Evolutionary conservation across 2,888 invertebrate genomes (phyloP).

Genomic region (Pterostichus madidus): DNA sequence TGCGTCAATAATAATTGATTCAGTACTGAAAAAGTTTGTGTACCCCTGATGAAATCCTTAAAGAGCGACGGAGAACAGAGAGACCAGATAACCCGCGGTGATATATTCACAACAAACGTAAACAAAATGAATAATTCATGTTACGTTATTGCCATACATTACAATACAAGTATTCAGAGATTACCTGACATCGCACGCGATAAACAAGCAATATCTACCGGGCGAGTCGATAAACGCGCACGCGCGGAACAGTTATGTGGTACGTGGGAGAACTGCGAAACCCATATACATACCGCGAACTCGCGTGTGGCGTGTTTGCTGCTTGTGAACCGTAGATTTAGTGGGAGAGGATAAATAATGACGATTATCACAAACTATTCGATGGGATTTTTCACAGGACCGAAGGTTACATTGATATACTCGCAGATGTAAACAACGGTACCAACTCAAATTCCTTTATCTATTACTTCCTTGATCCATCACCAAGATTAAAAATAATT

Average conservation of each 20-base stretch:
- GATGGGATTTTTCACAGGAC: constrained; percentile 2
- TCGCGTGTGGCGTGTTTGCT: too few relatives aligned
- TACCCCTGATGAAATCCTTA: constrained; percentile 36
- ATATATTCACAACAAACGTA: constrained; percentile 71
- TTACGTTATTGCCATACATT: constrained; percentile 68
- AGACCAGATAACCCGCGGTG: constrained; percentile 69
- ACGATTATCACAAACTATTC: constrained; percentile 13
- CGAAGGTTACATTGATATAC: constrained; percentile 2
- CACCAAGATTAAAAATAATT: too few relatives aligned
- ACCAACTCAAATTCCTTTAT: too few relatives aligned
- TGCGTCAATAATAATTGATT: too few relatives aligned
- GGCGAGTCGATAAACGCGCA: constrained; percentile 64
- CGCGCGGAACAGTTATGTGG: constrained; percentile 28
- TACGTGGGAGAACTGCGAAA: constrained; percentile 47
- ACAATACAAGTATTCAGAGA: constrained; percentile 69
- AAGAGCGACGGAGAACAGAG: constrained; percentile 41
- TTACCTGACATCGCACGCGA: constrained; percentile 69
- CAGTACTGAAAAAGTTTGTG: too few relatives aligned
- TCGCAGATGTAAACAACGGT: too few relatives aligned
- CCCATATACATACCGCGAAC: neutral
- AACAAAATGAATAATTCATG: constrained; percentile 70
- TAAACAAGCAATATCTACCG: constrained; percentile 68
- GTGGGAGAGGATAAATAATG: constrained; percentile 34
- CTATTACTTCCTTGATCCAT: too few relatives aligned
- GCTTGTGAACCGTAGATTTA: too few relatives aligned